phyloP scores from a whole-genome alignment of 1,140 invertebrate genomes.

The Ceratitis capitata region DNA sequence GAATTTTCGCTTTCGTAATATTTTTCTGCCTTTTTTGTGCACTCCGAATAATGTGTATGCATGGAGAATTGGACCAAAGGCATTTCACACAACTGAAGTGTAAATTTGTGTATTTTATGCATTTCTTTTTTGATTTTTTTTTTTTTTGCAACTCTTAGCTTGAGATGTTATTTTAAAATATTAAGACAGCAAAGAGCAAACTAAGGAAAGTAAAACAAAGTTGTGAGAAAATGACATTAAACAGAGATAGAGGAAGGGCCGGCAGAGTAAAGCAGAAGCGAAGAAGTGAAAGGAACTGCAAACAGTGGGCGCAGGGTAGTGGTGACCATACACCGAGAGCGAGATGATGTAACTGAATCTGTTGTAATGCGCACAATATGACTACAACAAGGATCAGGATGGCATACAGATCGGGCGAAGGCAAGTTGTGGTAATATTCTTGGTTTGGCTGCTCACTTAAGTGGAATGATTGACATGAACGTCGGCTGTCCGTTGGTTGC shows the following conservation, averaged over 20 bases:
- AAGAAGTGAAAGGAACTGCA: neutral
- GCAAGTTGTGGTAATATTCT: slow-evolving; percentile 8
- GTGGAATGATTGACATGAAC: slow-evolving; percentile 33
- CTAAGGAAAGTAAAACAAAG: neutral
- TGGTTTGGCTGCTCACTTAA: slow-evolving; percentile 28
- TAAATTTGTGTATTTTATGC: neutral
- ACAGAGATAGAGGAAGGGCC: neutral
- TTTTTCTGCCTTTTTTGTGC: neutral
- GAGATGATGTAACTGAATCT: slow-evolving; percentile 20
- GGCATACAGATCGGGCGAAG: neutral
- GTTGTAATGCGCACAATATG: neutral
- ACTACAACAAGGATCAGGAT: neutral
- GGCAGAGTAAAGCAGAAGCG: neutral
- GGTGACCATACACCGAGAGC: neutral
- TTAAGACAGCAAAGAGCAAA: slow-evolving; percentile 18
- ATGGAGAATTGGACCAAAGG: slow-evolving; percentile 8
- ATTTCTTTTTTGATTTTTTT: neutral
- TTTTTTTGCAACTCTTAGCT: slow-evolving; percentile 3
- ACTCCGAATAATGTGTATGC: neutral
- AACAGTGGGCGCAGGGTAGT: neutral
- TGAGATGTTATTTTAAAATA: slow-evolving; percentile 31
- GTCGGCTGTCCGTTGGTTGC: neutral
- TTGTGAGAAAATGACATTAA: slow-evolving; percentile 21
- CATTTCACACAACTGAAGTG: slow-evolving; percentile 29
- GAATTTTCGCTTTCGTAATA: neutral